Conservation (phyloP, 2,888 invertebrate genomes). For the Deilephila porcellus region DNA sequence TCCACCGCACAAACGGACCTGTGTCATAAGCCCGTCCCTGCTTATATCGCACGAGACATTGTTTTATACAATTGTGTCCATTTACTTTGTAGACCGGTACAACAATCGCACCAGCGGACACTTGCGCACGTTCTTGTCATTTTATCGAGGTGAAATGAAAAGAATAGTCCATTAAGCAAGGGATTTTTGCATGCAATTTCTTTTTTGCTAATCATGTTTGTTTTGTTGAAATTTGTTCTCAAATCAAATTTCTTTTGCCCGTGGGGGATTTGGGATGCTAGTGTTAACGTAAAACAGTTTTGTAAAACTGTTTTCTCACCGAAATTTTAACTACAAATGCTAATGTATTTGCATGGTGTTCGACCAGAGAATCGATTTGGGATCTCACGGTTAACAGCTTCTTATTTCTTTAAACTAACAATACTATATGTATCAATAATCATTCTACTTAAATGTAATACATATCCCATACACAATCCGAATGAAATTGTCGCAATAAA, state of each 20-base stretch:
- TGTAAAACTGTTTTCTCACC: too few relatives aligned
- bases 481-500: background rate
- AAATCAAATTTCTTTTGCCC: background rate
- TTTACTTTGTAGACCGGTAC: background rate
- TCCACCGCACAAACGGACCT: background rate
- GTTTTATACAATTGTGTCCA: constrained; percentile 15
- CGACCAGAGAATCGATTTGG: too few relatives aligned
- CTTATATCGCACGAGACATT: background rate
- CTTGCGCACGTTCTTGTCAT: background rate
- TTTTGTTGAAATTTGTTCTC: background rate
- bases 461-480: background rate
- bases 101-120: background rate
- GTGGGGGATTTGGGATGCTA: too few relatives aligned
- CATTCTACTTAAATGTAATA: background rate
- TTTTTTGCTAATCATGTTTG: background rate
- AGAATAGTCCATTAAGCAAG: background rate
- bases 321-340: too few relatives aligned
- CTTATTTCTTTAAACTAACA: too few relatives aligned
- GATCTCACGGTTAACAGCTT: too few relatives aligned
- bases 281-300: too few relatives aligned
- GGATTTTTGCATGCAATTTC: background rate
- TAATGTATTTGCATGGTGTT: too few relatives aligned
- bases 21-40: constrained; percentile 8
- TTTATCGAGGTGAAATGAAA: background rate
- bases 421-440: background rate